Conservation (phyloP, 2,797 vertebrate species). For the Galaxias olidus region DNA sequence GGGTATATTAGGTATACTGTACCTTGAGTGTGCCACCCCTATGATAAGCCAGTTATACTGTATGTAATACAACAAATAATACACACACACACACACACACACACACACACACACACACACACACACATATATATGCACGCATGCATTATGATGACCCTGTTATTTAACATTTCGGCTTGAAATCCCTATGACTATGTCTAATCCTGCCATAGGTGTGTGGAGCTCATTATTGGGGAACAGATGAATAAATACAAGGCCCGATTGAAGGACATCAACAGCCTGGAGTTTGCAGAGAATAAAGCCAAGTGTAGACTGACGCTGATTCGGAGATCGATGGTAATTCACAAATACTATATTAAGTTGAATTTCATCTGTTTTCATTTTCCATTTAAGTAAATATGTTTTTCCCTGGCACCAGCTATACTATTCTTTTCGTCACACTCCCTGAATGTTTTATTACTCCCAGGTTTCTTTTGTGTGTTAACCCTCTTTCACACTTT, state of each 20-base stretch:
- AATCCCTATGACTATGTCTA: not conserved
- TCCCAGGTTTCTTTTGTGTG: constrained; percentile 59
- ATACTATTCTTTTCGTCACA: constrained; percentile 3
- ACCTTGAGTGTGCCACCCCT: too few species aligned
- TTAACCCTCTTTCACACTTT: constrained; percentile 81
- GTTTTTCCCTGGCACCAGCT: not conserved
- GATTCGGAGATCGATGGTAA: constrained; percentile 94
- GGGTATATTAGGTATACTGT: too few species aligned
- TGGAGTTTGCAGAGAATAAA: constrained; percentile 98
- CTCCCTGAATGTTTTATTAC: constrained; percentile 13
- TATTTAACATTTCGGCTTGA: not conserved
- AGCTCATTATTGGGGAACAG: constrained; percentile 92
- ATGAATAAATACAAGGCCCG: constrained; percentile 97
- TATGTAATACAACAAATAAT: too few species aligned
- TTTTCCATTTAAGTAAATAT: too few species aligned
- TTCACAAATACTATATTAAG: not conserved
- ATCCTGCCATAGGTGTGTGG: constrained; percentile 82
- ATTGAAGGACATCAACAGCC: constrained; percentile 94
- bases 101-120: too few species aligned
- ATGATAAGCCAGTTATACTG: too few species aligned
- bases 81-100: too few species aligned
- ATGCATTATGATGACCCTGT: not conserved
- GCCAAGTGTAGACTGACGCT: constrained; percentile 93
- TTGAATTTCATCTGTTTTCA: not conserved
- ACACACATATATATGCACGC: too few species aligned